Base-by-base conservation (phyloP, 2,113 vertebrate genomes). In the Amblyornis subalaris region DNA sequence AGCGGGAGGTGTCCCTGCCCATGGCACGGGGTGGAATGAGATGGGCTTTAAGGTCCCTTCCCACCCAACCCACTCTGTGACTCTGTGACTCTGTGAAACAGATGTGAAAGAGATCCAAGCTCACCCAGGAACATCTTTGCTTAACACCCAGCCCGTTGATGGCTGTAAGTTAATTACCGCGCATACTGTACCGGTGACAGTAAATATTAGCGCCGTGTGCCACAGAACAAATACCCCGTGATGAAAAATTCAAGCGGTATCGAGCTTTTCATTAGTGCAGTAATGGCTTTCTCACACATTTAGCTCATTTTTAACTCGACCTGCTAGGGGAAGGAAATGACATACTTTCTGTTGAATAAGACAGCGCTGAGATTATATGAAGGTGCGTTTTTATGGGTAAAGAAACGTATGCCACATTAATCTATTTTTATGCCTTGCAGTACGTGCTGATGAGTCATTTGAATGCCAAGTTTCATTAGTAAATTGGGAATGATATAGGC, bases 221-320 rank as follows among this genome's bases (percentile, higher is more conserved):
- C 71, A 58, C 91, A 97, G 94, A 95, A 95, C 88, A 96, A 95
- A 96, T 97, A 97, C 16, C 90, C 91, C 40, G 0, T 93, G 75
- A 96, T 97, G 95, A 97, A 96, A 97, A 96, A 96, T 96, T 96
- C 89, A 95, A 93, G 94, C 2, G 24, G 78, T 93, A 96, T 95
- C 40, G 82, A 95, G 94, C 79, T 96, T 95, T 96, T 97, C 91
- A 97, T 97, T 96, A 97, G 91, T 38, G 72, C 78, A 35, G 79
- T 96, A 97, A 97, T 97, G 88, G 93, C 64, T 90, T 81, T 95
- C 93, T 95, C 89, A 90, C 93, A 93, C 94, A 88, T 95, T 93
- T 88, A 95, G 91, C 94, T 95, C 95, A 94, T 96, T 97, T 97
- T 95, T 96, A 95, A 97, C 82, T 83, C 91, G 77, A 93, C 95